A percentile compares a stretch with the other conserved stretches of the same genome.
phyloP scores from a whole-genome alignment of 1,140 invertebrate species.

The Gryon sp. region DNA sequence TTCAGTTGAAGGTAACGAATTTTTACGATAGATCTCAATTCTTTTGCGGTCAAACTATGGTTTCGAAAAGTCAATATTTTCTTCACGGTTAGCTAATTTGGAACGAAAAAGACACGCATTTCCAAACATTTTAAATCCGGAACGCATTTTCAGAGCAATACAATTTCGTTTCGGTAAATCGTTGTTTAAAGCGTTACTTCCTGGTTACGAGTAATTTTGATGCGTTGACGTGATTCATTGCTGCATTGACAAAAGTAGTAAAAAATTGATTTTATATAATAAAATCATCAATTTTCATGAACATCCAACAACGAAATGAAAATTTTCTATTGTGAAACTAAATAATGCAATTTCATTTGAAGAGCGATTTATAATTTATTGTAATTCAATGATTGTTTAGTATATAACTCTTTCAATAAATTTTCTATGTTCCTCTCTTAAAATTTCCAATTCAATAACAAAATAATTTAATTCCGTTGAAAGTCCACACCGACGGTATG shows the following conservation, averaged over 20 bases:
- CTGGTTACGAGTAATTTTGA: constrained; percentile 4
- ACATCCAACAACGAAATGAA: background rate
- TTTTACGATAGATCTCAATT: too few relatives aligned
- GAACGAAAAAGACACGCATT: background rate
- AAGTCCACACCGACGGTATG: constrained; percentile 25
- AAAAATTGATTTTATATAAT: background rate
- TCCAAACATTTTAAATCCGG: constrained; percentile 1
- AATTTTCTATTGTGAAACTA: too few relatives aligned
- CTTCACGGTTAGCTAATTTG: constrained; percentile 5
- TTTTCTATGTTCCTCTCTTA: too few relatives aligned
- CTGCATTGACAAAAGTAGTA: background rate
- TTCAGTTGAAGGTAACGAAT: background rate
- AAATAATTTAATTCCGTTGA: constrained; percentile 37
- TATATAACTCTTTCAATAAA: too few relatives aligned
- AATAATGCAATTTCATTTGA: too few relatives aligned
- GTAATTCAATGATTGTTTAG: too few relatives aligned
- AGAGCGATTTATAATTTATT: too few relatives aligned
- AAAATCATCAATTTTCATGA: constrained; percentile 3
- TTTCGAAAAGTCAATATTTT: constrained; percentile 24
- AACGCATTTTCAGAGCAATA: constrained; percentile 7
- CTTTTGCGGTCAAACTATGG: constrained; percentile 13
- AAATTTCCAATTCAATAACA: constrained; percentile 36
- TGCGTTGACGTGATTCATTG: background rate
- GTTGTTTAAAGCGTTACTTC: constrained; percentile 27
- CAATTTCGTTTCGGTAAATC: constrained; percentile 20